These are phyloP conservation scores for Jaculus jaculus DNA, from an alignment of 2,113 vertebrate species.

Conservation along the genomic window DNA sequence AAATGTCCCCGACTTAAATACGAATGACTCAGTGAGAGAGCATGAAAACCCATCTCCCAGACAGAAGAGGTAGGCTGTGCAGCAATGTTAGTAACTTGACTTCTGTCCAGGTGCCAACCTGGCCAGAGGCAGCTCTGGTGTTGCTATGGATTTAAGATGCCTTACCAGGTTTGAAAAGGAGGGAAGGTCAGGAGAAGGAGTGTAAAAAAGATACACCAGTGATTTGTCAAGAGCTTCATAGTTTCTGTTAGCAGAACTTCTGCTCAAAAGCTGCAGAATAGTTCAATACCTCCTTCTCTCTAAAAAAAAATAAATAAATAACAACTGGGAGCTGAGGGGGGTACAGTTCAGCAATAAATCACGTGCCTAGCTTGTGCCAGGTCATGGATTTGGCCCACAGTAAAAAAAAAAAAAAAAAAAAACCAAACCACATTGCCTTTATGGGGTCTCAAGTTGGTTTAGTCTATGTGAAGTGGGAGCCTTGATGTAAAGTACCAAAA, in stretches of 20 bases:
- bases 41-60: background rate
- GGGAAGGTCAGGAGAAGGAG: background rate
- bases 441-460: background rate
- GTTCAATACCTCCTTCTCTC: background rate
- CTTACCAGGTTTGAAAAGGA: background rate
- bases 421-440: background rate
- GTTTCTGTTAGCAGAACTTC: background rate
- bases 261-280: too few relatives aligned
- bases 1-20: slow-evolving; percentile 5
- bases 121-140: background rate
- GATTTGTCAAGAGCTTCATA: background rate
- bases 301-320: background rate
- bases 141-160: background rate
- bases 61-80: background rate
- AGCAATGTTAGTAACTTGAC: background rate
- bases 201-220: background rate
- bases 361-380: too few relatives aligned
- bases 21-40: slow-evolving; percentile 14
- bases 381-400: background rate
- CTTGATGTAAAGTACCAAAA: background rate
- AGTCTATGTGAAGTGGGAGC: background rate
- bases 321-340: background rate
- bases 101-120: background rate
- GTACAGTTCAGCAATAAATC: background rate
- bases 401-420: background rate